Conservation (phyloP, 2,113 vertebrate species). For the Paratilapia polleni region DNA sequence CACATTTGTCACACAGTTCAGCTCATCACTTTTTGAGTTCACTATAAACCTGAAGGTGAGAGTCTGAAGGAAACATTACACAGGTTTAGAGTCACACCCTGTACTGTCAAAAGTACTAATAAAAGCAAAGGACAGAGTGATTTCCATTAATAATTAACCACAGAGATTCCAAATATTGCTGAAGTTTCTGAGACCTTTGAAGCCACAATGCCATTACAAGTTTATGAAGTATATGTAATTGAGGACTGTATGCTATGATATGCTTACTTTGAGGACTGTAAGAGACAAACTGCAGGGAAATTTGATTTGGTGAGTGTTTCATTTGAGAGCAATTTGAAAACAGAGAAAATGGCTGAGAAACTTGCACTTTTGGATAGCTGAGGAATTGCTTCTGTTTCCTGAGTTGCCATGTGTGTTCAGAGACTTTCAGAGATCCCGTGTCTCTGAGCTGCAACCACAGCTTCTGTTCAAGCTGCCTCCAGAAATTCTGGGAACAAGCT, state of each 20-base stretch:
- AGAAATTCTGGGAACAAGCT: slow-evolving; percentile 30
- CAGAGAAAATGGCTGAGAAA: slow-evolving; percentile 20
- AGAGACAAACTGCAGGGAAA: too few relatives aligned
- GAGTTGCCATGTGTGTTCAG: slow-evolving; percentile 48
- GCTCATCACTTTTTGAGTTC: rapidly evolving
- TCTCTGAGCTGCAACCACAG: slow-evolving; percentile 48
- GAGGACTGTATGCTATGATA: too few relatives aligned
- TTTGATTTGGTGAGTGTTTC: too few relatives aligned
- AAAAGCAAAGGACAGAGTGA: rapidly evolving
- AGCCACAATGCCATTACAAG: too few relatives aligned
- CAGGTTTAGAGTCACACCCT: rapidly evolving
- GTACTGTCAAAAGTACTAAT: not conserved
- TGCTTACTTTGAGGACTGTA: too few relatives aligned
- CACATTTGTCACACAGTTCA: not conserved
- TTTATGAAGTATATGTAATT: not conserved
- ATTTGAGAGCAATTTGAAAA: too few relatives aligned
- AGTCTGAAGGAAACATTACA: not conserved
- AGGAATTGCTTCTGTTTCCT: too few relatives aligned
- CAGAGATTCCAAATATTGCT: not conserved
- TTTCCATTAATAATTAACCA: not conserved
- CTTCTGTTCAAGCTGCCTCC: slow-evolving; percentile 59
- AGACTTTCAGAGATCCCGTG: slow-evolving; percentile 51
- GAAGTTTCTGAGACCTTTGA: too few relatives aligned
- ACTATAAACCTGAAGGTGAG: not conserved
- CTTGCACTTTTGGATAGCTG: too few relatives aligned